Evolutionary conservation across 1,140 invertebrate genomes (phyloP).

Genomic region (Palaemon carinicauda): DNA sequence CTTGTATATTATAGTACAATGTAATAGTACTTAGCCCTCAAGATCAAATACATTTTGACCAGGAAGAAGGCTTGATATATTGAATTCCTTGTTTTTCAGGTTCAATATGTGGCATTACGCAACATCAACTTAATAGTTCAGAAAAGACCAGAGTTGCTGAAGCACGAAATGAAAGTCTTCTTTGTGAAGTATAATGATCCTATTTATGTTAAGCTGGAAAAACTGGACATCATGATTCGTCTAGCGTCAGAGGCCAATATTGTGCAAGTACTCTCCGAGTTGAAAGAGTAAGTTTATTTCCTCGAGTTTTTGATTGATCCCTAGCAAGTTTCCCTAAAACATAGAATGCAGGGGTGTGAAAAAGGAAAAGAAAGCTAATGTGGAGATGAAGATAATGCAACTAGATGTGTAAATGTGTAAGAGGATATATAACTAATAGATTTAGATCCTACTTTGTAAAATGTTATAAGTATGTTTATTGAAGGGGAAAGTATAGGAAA

Average conservation of each 20-base stretch:
- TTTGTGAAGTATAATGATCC: conserved; percentile 99
- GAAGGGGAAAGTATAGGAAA: too few relatives aligned
- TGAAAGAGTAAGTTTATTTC: conserved; percentile 84
- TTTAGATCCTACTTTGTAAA: too few relatives aligned
- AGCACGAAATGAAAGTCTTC: conserved; percentile 99
- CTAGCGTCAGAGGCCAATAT: conserved; percentile 98
- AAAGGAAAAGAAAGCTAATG: too few relatives aligned
- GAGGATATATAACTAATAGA: neutral
- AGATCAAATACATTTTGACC: too few relatives aligned
- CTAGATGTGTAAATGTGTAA: neutral
- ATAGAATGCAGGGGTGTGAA: too few relatives aligned
- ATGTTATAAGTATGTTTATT: too few relatives aligned
- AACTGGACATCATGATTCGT: conserved; percentile 99
- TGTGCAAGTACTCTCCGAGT: conserved; percentile 96
- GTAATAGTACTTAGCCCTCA: too few relatives aligned
- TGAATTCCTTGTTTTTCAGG: conserved; percentile 65
- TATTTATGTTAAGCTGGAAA: conserved; percentile 99
- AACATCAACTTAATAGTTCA: conserved; percentile 99
- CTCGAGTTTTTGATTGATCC: too few relatives aligned
- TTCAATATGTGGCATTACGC: conserved; percentile 97
- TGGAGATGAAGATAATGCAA: too few relatives aligned
- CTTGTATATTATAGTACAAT: too few relatives aligned
- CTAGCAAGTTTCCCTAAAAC: too few relatives aligned
- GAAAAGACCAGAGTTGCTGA: conserved; percentile 98
- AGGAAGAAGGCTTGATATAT: too few relatives aligned